Conservation (phyloP, 1,140 invertebrate species). For the Gyrodactylus salaris region DNA sequence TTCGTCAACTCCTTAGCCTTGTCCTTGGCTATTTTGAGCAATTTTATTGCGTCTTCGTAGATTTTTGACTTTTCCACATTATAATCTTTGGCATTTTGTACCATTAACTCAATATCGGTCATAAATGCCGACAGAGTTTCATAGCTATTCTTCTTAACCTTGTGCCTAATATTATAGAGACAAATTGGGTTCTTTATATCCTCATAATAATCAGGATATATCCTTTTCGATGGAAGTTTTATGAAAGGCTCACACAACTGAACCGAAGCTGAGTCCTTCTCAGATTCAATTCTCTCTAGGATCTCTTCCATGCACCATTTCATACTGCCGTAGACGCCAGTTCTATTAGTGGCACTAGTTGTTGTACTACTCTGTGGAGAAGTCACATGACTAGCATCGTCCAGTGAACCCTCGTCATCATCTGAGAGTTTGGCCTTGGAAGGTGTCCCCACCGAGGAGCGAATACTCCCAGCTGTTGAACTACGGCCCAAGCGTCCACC, state of each 20-base stretch:
- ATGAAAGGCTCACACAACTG: background rate
- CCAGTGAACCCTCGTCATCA: background rate
- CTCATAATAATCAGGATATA: conserved; percentile 82
- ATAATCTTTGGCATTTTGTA: conserved; percentile 80
- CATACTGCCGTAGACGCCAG: background rate
- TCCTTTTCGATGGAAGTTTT: conserved; percentile 10
- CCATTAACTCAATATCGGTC: conserved; percentile 84
- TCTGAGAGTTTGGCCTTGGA: background rate
- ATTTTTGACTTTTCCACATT: conserved; percentile 51
- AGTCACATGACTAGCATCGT: background rate
- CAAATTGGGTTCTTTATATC: conserved; percentile 82
- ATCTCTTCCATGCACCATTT: background rate
- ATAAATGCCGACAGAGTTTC: conserved; percentile 39
- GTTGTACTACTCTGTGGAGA: too few relatives aligned
- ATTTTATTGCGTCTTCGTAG: conserved; percentile 39
- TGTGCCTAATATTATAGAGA: conserved; percentile 54
- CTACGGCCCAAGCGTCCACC: background rate
- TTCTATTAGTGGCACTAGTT: background rate
- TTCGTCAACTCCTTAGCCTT: conserved; percentile 35
- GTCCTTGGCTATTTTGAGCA: conserved; percentile 45
- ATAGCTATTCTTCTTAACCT: conserved; percentile 46
- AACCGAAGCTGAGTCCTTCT: background rate
- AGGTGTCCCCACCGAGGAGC: too few relatives aligned
- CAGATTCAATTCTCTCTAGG: background rate
- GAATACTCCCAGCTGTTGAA: background rate